These are phyloP conservation scores for Drosophila pachea DNA, from an alignment of 1,140 invertebrate species.

Conservation along the genomic window DNA sequence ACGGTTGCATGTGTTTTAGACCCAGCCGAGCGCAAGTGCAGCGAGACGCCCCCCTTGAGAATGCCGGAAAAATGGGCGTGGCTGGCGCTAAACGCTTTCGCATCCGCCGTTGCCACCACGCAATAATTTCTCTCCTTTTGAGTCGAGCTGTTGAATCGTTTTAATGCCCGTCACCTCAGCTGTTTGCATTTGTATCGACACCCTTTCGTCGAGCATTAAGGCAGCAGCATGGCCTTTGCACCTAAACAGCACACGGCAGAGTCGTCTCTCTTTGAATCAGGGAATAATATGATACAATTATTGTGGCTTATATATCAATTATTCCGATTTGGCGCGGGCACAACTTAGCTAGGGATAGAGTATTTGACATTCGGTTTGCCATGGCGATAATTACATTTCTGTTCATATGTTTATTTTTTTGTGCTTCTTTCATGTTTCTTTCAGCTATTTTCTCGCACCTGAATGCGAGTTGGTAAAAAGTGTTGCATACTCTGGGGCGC, in stretches of 20 bases:
- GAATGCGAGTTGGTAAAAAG: conserved; percentile 12
- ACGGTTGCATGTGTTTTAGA: conserved; percentile 54
- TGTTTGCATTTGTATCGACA: conserved; percentile 47
- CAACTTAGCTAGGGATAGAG: no score
- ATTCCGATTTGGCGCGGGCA: no score
- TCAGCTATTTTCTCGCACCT: conserved; percentile 18
- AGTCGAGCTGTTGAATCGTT: conserved; percentile 75
- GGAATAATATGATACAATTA: no score
- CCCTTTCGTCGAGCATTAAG: conserved; percentile 6
- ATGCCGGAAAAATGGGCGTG: conserved; percentile 13
- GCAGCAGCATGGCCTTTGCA: neutral
- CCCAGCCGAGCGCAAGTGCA: conserved; percentile 57
- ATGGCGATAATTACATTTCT: neutral
- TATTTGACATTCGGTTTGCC: no score
- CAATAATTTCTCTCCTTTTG: conserved; percentile 69
- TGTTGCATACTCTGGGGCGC: conserved; percentile 36
- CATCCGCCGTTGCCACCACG: conserved; percentile 51
- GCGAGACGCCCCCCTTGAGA: conserved; percentile 5
- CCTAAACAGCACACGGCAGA: no score
- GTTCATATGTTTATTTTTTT: neutral
- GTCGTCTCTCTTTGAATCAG: no score
- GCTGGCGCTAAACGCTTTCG: conserved; percentile 58
- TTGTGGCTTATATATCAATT: no score
- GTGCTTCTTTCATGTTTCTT: conserved; percentile 16
- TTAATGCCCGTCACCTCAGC: conserved; percentile 72